Evolutionary conservation across 2,888 invertebrate species (phyloP), one percentile per base, ranked within the genome.

Genomic region (Pecten maximus): DNA sequence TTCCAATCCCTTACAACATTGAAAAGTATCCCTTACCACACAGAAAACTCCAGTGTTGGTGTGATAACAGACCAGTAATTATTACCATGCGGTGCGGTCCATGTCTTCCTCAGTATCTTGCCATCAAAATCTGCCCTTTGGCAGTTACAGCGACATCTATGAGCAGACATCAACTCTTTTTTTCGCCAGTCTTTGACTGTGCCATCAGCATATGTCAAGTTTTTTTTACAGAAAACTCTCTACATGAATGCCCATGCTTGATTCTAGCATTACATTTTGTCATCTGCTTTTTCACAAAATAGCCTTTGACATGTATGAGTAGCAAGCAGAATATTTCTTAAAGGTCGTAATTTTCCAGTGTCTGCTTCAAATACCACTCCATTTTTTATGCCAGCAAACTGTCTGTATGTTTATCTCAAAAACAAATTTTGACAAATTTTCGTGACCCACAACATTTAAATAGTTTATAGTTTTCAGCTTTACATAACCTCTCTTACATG

Each of bases 371-470:
- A 54, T 54, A 10, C 19, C 50, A 54, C 16, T 19, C 50, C 4
- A 3, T 54, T 23, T 23, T 54, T 54, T 54, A 19, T 54, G 19
- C 50, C 50, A 54, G 19, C 50, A 54, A 28, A 4, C 60, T 74
- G 60, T 74, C 60, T 74, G 28, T 54, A 54, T 19, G 19, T 74
- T 74, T 74, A 74, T 74, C 60, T 74, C 28, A 74, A 74, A 74
- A 74, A 74, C 60, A 74, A 74, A 74, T 74, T 74, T 28, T 74
- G 60, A 74, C 60, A 74, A 74, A 74, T 74, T 74, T n/a, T 74
- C 60, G 16, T 74, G 60, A n/a, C 60, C 60, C 60, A 74, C 0
- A 28, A 28, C 28, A 74, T 74, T 74, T 74, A 15, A 74, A 74
- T 28, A 74, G 44, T 44, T 44, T 6, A 44, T 44, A 44, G 44